These are phyloP conservation scores for Brachypteracias leptosomus DNA, from an alignment of 2,113 vertebrate species.

Conservation along the genomic window DNA sequence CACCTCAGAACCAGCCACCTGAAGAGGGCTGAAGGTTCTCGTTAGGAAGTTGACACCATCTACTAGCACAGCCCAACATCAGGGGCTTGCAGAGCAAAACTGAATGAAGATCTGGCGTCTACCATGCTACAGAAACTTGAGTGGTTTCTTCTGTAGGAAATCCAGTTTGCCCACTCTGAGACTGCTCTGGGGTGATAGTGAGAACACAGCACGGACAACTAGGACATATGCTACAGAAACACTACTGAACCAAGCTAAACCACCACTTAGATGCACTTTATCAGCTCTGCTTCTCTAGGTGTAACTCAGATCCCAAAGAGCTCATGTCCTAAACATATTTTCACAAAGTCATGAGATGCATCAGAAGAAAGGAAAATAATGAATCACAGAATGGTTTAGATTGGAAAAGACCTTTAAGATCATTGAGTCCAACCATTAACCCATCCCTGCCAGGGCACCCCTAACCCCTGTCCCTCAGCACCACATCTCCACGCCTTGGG, in stretches of 20 bases:
- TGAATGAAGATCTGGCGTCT: background rate
- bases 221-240: background rate
- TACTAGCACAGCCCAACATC: fast-evolving
- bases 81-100: background rate
- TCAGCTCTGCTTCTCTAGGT: background rate
- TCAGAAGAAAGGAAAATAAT: background rate
- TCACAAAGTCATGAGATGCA: background rate
- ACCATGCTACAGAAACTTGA: background rate
- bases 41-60: fast-evolving
- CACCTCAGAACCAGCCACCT: fast-evolving
- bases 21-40: background rate
- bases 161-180: background rate
- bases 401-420: background rate
- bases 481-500: background rate
- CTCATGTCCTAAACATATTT: background rate
- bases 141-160: background rate
- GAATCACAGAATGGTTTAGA: background rate
- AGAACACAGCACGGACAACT: background rate
- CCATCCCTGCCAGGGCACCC: background rate
- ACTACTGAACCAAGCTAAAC: background rate
- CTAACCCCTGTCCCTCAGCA: background rate
- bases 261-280: background rate
- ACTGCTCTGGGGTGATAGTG: background rate
- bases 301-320: background rate
- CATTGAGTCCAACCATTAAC: background rate